Evolutionary conservation across 2,888 invertebrate species (phyloP).

Genomic region (Rhamnusium bicolor): DNA sequence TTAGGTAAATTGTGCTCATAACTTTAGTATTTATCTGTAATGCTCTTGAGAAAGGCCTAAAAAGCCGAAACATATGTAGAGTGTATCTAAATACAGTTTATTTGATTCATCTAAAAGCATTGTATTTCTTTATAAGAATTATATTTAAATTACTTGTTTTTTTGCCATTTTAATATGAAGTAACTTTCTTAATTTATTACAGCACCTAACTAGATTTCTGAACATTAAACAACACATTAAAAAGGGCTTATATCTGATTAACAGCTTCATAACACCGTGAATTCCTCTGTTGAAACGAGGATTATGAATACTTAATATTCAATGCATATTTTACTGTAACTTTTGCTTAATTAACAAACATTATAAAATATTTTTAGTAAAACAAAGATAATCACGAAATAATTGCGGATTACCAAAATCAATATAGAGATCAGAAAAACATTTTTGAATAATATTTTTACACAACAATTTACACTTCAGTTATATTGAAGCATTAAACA

Average conservation of each 20-base stretch:
- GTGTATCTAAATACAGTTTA: too few relatives aligned
- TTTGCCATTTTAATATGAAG: background rate
- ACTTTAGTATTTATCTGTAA: too few relatives aligned
- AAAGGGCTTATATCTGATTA: background rate
- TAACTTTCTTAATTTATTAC: background rate
- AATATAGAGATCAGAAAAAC: too few relatives aligned
- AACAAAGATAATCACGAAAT: background rate
- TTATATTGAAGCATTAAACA: too few relatives aligned
- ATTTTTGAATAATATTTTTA: too few relatives aligned
- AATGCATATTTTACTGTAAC: background rate
- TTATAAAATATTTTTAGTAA: background rate
- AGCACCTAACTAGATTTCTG: background rate
- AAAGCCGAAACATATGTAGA: too few relatives aligned
- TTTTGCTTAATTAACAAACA: background rate
- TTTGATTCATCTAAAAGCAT: too few relatives aligned
- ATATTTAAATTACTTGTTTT: too few relatives aligned
- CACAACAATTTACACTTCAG: too few relatives aligned
- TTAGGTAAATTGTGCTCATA: too few relatives aligned
- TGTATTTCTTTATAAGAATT: too few relatives aligned
- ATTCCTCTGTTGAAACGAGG: background rate
- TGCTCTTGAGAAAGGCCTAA: too few relatives aligned
- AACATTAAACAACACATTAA: background rate
- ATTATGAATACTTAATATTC: background rate
- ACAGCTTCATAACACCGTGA: background rate
- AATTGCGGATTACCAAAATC: background rate